A percentile compares a stretch with the other conserved stretches of the same genome.
phyloP scores from a whole-genome alignment of 2,888 invertebrate genomes.

The Lasioglossum leucozonium region DNA sequence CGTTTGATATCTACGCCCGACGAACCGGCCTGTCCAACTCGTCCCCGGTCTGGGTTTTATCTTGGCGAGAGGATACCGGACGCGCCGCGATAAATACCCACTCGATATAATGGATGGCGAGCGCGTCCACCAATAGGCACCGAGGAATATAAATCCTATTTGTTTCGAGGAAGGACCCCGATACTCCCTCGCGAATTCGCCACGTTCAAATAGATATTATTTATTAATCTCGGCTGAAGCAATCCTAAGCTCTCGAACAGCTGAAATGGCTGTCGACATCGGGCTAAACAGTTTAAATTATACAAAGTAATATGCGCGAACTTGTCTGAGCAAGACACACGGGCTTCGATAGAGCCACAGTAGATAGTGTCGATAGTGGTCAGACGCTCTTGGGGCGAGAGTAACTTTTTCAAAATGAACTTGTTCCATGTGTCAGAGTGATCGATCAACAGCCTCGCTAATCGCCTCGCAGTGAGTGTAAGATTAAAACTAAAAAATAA shows the following conservation, averaged over 20 bases:
- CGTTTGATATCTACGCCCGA: slow-evolving; percentile 65
- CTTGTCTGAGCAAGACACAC: too few species aligned
- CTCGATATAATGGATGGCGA: slow-evolving; percentile 69
- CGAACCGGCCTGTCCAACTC: slow-evolving; percentile 52
- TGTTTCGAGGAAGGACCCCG: slow-evolving; percentile 47
- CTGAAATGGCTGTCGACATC: not conserved
- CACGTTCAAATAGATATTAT: slow-evolving; percentile 65
- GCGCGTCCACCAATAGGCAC: slow-evolving; percentile 51
- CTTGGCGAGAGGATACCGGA: slow-evolving; percentile 64
- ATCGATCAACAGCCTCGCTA: too few species aligned
- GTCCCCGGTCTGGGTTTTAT: slow-evolving; percentile 62
- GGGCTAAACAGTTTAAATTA: too few species aligned
- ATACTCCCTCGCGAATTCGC: slow-evolving; percentile 53
- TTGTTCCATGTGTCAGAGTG: not conserved
- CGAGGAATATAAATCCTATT: slow-evolving; percentile 66
- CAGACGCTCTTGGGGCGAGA: too few species aligned
- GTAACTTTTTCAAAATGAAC: not conserved
- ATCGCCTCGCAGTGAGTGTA: too few species aligned
- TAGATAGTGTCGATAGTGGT: not conserved
- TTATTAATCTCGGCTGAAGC: not conserved
- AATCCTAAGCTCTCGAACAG: not conserved
- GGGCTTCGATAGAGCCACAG: not conserved
- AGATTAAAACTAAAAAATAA: not conserved
- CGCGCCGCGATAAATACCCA: slow-evolving; percentile 70
- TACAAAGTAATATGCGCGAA: too few species aligned